These are phyloP conservation scores for Pristionchus exspectatus DNA, from an alignment of 2,888 invertebrate species.

Conservation along the genomic window DNA sequence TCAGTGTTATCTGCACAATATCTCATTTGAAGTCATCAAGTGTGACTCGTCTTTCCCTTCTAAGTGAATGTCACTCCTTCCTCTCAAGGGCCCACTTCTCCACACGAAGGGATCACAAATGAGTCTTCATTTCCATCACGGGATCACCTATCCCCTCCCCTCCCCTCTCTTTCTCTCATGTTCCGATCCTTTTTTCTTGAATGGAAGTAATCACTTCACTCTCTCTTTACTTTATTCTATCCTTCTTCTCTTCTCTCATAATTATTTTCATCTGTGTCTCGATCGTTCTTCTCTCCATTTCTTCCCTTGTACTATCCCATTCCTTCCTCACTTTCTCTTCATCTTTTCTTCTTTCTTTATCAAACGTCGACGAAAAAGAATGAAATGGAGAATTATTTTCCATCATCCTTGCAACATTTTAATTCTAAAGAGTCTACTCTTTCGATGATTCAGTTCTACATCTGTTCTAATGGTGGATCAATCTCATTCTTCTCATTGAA, in stretches of 20 bases:
- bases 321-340: not conserved
- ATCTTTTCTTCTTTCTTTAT: not conserved
- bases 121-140: not conserved
- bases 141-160: not conserved
- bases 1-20: not conserved
- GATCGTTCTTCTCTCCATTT: slow-evolving; percentile 4
- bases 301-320: not conserved
- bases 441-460: not conserved
- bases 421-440: not conserved
- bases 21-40: not conserved
- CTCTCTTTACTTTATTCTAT: not conserved
- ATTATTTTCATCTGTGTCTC: not conserved
- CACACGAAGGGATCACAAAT: not conserved
- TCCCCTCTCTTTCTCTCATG: not conserved
- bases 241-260: slow-evolving; percentile 10
- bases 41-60: not conserved
- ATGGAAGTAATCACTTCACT: slow-evolving; percentile 6
- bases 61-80: not conserved
- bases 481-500: not conserved
- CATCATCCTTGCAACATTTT: not conserved
- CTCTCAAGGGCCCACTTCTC: not conserved
- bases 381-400: not conserved
- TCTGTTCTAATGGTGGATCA: not conserved
- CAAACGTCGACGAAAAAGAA: not conserved
- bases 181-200: not conserved